Percentiles rank a stretch among this genome's conserved stretches.
Conservation (phyloP, 2,113 vertebrate species). For the Phainopepla nitens region DNA sequence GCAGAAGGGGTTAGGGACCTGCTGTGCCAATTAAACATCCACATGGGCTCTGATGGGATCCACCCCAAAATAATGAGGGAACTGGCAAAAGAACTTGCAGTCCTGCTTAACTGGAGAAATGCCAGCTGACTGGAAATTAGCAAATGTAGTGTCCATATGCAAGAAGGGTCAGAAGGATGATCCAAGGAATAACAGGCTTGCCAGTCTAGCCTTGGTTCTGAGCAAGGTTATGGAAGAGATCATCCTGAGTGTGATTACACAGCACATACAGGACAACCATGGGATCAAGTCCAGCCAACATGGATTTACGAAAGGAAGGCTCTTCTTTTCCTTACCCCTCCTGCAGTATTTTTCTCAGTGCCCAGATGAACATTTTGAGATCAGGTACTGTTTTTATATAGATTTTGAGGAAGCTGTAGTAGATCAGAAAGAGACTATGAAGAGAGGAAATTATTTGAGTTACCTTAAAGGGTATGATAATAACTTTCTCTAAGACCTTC, state of each 20-base stretch:
- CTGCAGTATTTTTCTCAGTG: not conserved
- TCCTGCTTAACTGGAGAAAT: too few species aligned
- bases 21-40: not conserved
- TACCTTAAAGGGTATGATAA: not conserved
- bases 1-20: not conserved
- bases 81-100: not conserved
- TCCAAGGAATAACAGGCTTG: not conserved
- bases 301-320: not conserved
- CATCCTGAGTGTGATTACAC: too few species aligned
- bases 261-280: too few species aligned
- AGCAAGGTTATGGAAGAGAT: not conserved
- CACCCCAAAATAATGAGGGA: not conserved
- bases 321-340: not conserved
- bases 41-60: not conserved
- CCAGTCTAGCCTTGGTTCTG: not conserved
- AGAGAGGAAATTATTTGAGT: not conserved
- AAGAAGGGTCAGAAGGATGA: not conserved
- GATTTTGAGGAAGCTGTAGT: not conserved
- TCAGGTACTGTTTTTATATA: not conserved
- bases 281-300: not conserved
- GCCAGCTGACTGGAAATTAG: not conserved
- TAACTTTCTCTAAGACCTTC: not conserved
- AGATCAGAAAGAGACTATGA: not conserved
- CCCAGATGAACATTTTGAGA: not conserved
- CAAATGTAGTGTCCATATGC: not conserved